A percentile compares a stretch with the other conserved stretches of the same genome.
Evolutionary conservation across 1,140 invertebrate species (phyloP).

Genomic region (Orchesella cincta): DNA sequence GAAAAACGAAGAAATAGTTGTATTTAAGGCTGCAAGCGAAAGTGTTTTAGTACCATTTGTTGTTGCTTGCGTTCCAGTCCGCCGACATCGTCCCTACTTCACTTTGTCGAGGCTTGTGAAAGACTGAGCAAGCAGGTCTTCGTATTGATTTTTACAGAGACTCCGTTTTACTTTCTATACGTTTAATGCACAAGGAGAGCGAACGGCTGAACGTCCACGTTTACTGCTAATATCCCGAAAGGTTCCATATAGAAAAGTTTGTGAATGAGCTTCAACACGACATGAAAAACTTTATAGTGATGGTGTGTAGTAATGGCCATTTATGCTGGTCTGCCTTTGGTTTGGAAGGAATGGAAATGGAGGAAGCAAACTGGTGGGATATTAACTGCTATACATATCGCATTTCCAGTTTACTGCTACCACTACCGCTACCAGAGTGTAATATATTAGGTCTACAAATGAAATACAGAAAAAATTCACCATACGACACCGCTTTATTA

Average conservation of each 20-base stretch:
- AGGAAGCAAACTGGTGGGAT: too few species aligned
- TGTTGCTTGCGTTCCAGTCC: neutral
- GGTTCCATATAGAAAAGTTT: slow-evolving; percentile 1
- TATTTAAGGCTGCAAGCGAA: too few species aligned
- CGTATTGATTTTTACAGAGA: slow-evolving; percentile 7
- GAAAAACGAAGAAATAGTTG: too few species aligned
- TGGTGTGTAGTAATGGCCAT: slow-evolving; percentile 7
- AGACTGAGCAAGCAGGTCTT: slow-evolving; percentile 6
- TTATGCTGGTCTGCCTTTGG: too few species aligned
- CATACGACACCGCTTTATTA: too few species aligned
- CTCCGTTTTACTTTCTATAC: neutral
- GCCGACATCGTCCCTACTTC: neutral
- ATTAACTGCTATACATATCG: neutral
- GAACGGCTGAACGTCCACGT: too few species aligned
- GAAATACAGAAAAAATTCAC: too few species aligned
- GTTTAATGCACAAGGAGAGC: neutral
- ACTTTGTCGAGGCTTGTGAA: neutral
- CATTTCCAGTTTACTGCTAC: neutral
- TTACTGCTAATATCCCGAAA: too few species aligned
- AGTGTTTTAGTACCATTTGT: neutral
- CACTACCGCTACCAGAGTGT: neutral
- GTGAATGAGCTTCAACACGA: neutral
- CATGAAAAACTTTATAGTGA: neutral
- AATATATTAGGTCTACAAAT: too few species aligned
- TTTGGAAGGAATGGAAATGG: too few species aligned